phyloP scores from a whole-genome alignment of 2,797 vertebrate genomes.

The Halcyon leucocephala region DNA sequence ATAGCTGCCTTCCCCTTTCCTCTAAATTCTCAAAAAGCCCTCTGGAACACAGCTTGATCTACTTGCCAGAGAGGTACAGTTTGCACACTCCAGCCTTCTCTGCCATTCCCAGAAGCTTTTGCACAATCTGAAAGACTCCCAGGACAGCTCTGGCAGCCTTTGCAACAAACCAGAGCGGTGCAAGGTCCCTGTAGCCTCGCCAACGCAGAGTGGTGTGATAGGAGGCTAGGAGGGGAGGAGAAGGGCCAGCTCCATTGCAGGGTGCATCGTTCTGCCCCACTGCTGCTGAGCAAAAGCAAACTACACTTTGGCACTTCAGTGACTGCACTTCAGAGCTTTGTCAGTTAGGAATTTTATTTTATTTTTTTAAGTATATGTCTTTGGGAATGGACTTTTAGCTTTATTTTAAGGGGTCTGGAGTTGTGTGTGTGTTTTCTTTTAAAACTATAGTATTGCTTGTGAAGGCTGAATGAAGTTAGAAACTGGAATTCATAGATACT shows the following conservation, averaged over 20 bases:
- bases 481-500: not conserved
- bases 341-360: not conserved
- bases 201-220: rapidly evolving
- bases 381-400: not conserved
- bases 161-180: rapidly evolving
- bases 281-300: not conserved
- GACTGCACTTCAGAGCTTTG: not conserved
- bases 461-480: not conserved
- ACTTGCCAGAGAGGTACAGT: not conserved
- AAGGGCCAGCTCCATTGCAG: not conserved
- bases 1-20: not conserved
- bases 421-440: not conserved
- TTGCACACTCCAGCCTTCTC: not conserved
- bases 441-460: not conserved
- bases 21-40: not conserved
- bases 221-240: not conserved
- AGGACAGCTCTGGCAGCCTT: not conserved
- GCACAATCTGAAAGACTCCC: not conserved
- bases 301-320: not conserved
- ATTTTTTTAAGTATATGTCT: not conserved
- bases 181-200: not conserved
- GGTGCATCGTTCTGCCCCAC: not conserved
- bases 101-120: not conserved
- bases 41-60: not conserved
- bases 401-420: not conserved